These are phyloP conservation scores for Monodelphis domestica DNA, from an alignment of 2,797 vertebrate genomes.

Conservation along the genomic window DNA sequence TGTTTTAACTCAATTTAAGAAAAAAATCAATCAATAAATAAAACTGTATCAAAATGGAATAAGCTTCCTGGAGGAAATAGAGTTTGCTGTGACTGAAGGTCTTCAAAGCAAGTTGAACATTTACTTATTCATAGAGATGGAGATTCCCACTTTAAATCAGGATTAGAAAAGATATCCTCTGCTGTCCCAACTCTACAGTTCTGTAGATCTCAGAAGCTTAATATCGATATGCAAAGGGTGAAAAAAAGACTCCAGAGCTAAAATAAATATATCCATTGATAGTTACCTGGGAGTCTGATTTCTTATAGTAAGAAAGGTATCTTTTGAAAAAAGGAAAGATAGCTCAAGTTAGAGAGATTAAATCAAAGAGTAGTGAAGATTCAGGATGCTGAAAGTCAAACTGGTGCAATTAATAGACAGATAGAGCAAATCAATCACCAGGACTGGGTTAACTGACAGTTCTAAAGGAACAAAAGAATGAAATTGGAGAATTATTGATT, in stretches of 20 bases:
- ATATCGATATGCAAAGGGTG: not conserved
- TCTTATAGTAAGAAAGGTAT: not conserved
- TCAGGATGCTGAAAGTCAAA: not conserved
- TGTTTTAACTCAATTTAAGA: not conserved
- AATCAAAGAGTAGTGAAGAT: not conserved
- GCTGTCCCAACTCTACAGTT: not conserved
- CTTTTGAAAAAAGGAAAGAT: not conserved
- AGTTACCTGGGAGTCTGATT: not conserved
- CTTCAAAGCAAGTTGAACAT: not conserved
- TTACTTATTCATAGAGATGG: not conserved
- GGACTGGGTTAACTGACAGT: not conserved
- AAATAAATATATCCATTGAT: not conserved
- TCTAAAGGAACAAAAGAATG: not conserved
- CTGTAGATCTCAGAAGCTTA: not conserved
- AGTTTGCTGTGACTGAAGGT: not conserved
- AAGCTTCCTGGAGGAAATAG: not conserved
- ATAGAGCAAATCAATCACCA: not conserved
- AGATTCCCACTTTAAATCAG: not conserved
- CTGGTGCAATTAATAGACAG: not conserved
- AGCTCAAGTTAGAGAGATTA: not conserved
- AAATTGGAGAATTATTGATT: not conserved
- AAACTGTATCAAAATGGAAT: not conserved
- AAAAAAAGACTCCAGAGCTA: not conserved
- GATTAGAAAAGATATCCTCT: not conserved
- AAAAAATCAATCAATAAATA: not conserved